Evolutionary conservation across 2,113 vertebrate genomes (phyloP).

Genomic region (Oceanodroma tethys): DNA sequence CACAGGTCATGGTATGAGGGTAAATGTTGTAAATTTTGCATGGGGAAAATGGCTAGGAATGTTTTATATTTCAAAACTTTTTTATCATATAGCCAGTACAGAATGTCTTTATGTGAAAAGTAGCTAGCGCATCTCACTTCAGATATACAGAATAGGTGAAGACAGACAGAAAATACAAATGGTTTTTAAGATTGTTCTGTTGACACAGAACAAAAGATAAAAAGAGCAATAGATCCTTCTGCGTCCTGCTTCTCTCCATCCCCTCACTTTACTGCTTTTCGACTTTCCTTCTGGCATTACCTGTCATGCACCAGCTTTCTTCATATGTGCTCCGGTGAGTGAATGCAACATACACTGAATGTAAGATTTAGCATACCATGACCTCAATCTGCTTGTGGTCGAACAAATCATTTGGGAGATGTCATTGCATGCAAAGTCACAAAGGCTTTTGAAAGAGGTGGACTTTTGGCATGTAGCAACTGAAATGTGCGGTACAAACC

Average conservation of each 20-base stretch:
- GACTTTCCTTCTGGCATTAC: not conserved
- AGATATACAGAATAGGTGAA: not conserved
- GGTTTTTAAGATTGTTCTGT: not conserved
- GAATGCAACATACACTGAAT: not conserved
- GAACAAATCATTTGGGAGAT: not conserved
- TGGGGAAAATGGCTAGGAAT: not conserved
- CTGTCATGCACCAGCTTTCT: not conserved
- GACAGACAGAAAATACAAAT: not conserved
- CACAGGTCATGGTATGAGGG: not conserved
- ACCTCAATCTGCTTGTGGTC: not conserved
- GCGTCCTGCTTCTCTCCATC: accelerated
- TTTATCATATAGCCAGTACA: not conserved
- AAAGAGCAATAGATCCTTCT: not conserved
- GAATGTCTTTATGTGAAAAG: not conserved
- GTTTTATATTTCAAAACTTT: not conserved
- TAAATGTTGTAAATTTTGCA: not conserved
- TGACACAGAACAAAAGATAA: not conserved
- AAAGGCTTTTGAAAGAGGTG: not conserved
- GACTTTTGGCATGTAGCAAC: not conserved
- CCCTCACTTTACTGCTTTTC: not conserved
- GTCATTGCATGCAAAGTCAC: not conserved
- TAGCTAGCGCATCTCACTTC: not conserved
- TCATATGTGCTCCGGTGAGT: not conserved
- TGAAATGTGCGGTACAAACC: not conserved
- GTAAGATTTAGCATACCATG: not conserved